These are phyloP conservation scores for Caenorhabditis tropicalis DNA, from an alignment of 1,140 invertebrate species.

Conservation along the genomic window DNA sequence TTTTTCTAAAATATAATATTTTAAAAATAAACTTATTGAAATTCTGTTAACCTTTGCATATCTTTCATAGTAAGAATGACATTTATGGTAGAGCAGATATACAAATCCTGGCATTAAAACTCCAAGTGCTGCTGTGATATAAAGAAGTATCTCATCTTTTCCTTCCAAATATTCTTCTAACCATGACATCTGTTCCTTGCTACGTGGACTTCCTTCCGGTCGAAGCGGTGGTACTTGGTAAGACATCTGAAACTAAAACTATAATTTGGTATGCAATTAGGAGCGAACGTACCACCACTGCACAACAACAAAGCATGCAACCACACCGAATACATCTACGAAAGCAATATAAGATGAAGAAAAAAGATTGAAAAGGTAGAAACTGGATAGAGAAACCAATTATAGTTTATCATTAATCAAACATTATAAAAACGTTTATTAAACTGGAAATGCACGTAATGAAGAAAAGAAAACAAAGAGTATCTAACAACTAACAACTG, in stretches of 20 bases:
- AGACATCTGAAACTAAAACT: not conserved
- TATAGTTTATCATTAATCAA: not conserved
- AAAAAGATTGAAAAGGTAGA: not conserved
- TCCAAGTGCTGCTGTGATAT: constrained; percentile 57
- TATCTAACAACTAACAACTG: not conserved
- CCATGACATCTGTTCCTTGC: constrained; percentile 9
- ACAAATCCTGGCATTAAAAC: constrained; percentile 57
- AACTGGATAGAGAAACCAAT: not conserved
- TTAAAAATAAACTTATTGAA: not conserved
- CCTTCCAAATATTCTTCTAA: constrained; percentile 44
- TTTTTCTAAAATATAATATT: constrained; percentile 51
- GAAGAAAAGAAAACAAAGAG: no score
- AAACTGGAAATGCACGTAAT: no score
- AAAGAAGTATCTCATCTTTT: constrained; percentile 59
- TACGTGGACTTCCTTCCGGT: not conserved
- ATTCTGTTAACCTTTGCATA: constrained; percentile 57
- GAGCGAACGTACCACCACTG: not conserved
- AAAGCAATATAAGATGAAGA: not conserved
- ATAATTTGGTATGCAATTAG: not conserved
- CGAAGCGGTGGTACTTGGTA: constrained; percentile 29
- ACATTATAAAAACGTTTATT: not conserved
- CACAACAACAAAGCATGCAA: not conserved
- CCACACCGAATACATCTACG: not conserved
- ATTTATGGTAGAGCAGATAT: constrained; percentile 55
- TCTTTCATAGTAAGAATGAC: constrained; percentile 51